phyloP scores from a whole-genome alignment of 2,888 invertebrate genomes.

The Anorthoa munda region DNA sequence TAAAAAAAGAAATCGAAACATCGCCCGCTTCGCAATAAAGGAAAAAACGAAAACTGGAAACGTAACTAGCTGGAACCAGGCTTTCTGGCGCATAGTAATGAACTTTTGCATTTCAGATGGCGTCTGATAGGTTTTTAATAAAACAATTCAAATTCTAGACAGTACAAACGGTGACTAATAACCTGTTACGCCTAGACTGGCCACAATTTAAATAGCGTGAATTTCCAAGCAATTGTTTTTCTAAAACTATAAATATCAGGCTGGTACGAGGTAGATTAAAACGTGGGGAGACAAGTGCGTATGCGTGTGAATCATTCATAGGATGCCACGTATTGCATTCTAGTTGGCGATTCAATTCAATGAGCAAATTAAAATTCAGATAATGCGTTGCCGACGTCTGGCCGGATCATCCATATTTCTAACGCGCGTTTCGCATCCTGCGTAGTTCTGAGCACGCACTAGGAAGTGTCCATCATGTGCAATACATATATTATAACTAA shows the following conservation, averaged over 20 bases:
- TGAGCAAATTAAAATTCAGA: conserved; percentile 87
- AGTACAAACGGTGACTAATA: conserved; percentile 19
- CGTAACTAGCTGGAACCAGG: conserved; percentile 11
- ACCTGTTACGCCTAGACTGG: conserved; percentile 24
- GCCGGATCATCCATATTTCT: conserved; percentile 86
- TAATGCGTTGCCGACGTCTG: conserved; percentile 81
- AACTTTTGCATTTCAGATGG: conserved; percentile 32
- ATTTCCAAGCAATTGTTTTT: conserved; percentile 31
- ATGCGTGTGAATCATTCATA: conserved; percentile 80
- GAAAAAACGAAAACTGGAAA: conserved; percentile 42
- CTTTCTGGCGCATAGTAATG: conserved; percentile 29
- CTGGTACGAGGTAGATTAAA: conserved; percentile 53
- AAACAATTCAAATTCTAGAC: conserved; percentile 51
- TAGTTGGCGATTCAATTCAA: conserved; percentile 86
- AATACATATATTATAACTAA: conserved; percentile 50
- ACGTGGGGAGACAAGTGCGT: conserved; percentile 65
- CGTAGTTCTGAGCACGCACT: conserved; percentile 76
- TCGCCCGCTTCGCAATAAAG: conserved; percentile 24
- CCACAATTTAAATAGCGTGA: conserved; percentile 41
- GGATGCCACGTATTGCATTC: conserved; percentile 81
- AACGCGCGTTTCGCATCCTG: conserved; percentile 85
- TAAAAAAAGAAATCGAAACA: conserved; percentile 59
- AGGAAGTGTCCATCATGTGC: conserved; percentile 80
- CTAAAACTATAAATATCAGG: conserved; percentile 50
- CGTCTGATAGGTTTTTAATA: conserved; percentile 3